Evolutionary conservation across 2,113 vertebrate species (phyloP), one percentile per base, ranked within the genome.

Genomic region (Eleginops maclovinus): DNA sequence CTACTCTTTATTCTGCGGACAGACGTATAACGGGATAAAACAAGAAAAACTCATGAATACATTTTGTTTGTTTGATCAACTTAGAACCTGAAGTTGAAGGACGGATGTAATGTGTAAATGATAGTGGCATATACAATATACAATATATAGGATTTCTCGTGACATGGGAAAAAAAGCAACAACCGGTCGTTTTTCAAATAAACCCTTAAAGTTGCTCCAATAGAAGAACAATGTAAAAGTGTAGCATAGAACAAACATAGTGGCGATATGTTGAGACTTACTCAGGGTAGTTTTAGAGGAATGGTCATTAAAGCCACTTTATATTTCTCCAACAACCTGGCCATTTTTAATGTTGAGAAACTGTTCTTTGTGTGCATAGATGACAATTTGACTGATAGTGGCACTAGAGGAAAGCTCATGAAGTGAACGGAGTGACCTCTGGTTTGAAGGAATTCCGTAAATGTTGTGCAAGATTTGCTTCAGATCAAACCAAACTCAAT

Each of bases 41-140:
- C 80, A 2, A 47, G 19, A 63, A 53, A 66, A 85, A 61, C 3
- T 46, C 40, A 69, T 56, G 61, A 69, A 71, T 79, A 61, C 21
- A n/a, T 79, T 68, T 71, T 36, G 5, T 71, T 41, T 54, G 16
- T 78, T 77, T 56, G 22, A 54, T 65, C 13, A 54, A 46, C n/a
- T 49, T 11, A 46, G 12, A 49, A 1, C 21, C 65, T 43, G 11
- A 26, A 31, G 41, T 68, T 59, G 13, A 41, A 22, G 15, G 40
- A 72, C 68, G 56, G 51, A 28, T 55, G 17, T 40, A 40, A 58
- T 16, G 41, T 61, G 31, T 62, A 46, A 61, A 22, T 67, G 4
- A 14, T 31, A 11, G 1, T 51, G 54, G 9, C 47, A 5, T 40
- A 21, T 36, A 50, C 26, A 21, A 1, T 17, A 8, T 49, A 31